Conservation (phyloP, 2,113 vertebrate species). For the Cynopterus brachyotis region DNA sequence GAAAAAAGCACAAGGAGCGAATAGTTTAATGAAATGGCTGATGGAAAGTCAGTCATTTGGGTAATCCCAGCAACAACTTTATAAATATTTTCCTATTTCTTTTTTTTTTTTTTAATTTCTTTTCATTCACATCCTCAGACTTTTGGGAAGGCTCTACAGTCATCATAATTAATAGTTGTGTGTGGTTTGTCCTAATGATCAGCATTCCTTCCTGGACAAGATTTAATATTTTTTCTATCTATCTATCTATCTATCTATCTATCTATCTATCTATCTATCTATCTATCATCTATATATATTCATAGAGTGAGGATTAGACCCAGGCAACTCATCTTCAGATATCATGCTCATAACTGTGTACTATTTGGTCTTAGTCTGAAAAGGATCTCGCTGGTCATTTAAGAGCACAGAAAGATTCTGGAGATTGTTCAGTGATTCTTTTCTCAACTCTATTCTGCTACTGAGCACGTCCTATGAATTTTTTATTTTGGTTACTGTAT, state of each 20-base stretch:
- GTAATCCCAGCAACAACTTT: not conserved
- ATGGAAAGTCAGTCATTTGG: not conserved
- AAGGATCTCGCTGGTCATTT: not conserved
- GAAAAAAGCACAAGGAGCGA: not conserved
- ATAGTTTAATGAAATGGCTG: not conserved
- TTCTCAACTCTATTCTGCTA: not conserved
- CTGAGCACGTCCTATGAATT: not conserved
- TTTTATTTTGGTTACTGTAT: not conserved
- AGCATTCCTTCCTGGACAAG: not conserved
- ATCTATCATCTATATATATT: not conserved
- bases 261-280: no score
- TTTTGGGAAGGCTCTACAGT: not conserved
- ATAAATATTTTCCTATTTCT: not conserved
- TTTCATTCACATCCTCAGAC: not conserved
- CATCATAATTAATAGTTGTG: not conserved
- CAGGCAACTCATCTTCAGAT: not conserved
- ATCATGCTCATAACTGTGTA: not conserved
- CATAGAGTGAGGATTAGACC: not conserved
- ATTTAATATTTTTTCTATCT: not conserved
- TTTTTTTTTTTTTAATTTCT: not conserved
- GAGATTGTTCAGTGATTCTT: not conserved
- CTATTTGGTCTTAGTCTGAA: not conserved
- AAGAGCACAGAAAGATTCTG: not conserved
- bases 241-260: not conserved
- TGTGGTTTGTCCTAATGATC: not conserved